A percentile compares a stretch with the other conserved stretches of the same genome.
Evolutionary conservation across 2,888 invertebrate genomes (phyloP).

Genomic region (Acrobasis repandana): DNA sequence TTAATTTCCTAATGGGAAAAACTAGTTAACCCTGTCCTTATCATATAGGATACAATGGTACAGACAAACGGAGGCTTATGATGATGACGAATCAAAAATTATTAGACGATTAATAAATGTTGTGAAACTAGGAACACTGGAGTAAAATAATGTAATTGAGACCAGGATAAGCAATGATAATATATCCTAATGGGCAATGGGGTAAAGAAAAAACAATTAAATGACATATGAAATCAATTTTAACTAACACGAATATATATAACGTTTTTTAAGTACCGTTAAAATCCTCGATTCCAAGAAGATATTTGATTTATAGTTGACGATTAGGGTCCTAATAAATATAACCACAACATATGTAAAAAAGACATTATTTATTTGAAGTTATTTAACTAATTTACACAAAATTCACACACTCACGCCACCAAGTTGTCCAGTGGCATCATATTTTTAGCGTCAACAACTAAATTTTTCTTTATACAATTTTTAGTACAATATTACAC

Average conservation of each 20-base stretch:
- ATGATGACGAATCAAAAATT: no score
- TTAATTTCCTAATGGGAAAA: no score
- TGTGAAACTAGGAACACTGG: no score
- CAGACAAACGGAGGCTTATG: no score
- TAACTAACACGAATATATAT: background rate
- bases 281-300: background rate
- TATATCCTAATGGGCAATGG: no score
- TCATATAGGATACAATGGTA: no score
- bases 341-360: slow-evolving; percentile 11
- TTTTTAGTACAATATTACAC: slow-evolving; percentile 42
- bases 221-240: no score
- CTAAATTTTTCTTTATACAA: slow-evolving; percentile 58
- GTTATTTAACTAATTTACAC: slow-evolving; percentile 60
- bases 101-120: no score
- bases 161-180: no score
- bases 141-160: no score
- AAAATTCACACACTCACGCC: slow-evolving; percentile 56
- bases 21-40: no score
- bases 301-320: background rate
- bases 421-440: slow-evolving; percentile 49
- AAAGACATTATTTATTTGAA: slow-evolving; percentile 33
- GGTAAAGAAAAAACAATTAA: no score
- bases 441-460: slow-evolving; percentile 50
- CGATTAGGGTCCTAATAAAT: slow-evolving; percentile 16
- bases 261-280: background rate